Percentiles rank a stretch among this genome's conserved stretches.
These are phyloP conservation scores for Calliphora vicina DNA, from an alignment of 1,140 invertebrate species.

Conservation along the genomic window DNA sequence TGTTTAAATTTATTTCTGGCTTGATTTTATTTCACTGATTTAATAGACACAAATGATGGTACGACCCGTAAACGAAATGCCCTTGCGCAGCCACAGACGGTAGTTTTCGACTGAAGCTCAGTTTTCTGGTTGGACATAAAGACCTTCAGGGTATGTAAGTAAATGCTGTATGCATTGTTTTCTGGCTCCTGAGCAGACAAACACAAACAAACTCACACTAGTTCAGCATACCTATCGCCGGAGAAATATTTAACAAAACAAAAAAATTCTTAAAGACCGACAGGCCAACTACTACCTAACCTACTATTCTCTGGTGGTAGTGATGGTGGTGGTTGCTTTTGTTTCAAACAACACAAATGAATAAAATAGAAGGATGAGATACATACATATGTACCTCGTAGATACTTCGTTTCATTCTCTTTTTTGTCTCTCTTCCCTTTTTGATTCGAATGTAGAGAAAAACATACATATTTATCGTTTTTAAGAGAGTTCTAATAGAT, in stretches of 20 bases:
- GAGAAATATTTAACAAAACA: neutral
- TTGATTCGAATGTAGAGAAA: too few relatives aligned
- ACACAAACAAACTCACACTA: neutral
- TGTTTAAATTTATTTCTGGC: constrained; percentile 32
- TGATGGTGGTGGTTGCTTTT: neutral
- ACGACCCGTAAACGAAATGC: constrained; percentile 60
- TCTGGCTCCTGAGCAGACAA: constrained; percentile 3
- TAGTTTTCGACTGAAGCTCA: constrained; percentile 63
- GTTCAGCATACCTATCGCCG: neutral
- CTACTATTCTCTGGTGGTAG: neutral
- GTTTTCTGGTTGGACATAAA: constrained; percentile 63
- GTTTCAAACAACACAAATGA: neutral
- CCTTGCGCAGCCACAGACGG: constrained; percentile 62
- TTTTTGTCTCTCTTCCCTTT: neutral
- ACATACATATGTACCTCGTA: neutral
- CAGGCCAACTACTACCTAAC: neutral
- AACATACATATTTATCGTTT: too few relatives aligned
- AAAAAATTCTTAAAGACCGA: neutral
- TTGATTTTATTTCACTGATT: constrained; percentile 31
- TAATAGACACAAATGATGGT: constrained; percentile 37
- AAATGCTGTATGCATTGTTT: constrained; percentile 26
- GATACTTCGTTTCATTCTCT: neutral
- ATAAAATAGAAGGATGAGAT: neutral
- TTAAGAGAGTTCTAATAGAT: too few relatives aligned
- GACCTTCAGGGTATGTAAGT: constrained; percentile 60